A percentile compares a stretch with the other conserved stretches of the same genome.
Conservation (phyloP, 2,113 vertebrate genomes). For the Oncorhynchus nerka region DNA sequence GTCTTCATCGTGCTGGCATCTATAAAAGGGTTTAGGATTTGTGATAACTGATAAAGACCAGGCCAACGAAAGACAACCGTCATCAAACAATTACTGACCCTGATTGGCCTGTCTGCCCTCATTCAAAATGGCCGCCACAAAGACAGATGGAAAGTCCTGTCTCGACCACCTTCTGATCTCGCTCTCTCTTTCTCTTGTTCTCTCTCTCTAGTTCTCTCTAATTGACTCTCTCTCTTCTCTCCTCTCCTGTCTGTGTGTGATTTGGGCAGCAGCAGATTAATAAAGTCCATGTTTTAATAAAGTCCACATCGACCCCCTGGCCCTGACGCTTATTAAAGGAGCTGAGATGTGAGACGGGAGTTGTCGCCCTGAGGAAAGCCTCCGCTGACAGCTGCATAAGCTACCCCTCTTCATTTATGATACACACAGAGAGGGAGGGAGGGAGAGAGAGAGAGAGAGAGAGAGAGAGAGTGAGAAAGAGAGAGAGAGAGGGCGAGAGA, state of each 20-base stretch:
- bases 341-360: constrained; percentile 20
- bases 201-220: no score
- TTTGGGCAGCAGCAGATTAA: constrained; percentile 49
- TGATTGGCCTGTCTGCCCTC: constrained; percentile 43
- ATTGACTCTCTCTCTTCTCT: not conserved
- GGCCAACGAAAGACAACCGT: constrained; percentile 47
- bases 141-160: constrained; percentile 20
- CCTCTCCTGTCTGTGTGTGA: constrained; percentile 13
- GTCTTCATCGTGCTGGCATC: constrained; percentile 39
- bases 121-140: constrained; percentile 38
- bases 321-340: constrained; percentile 41
- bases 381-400: constrained; percentile 28
- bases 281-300: constrained; percentile 65
- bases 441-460: not conserved
- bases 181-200: not conserved
- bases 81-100: constrained; percentile 54
- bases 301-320: constrained; percentile 43
- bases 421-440: not conserved
- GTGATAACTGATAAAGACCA: constrained; percentile 25
- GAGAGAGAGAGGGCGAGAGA: not conserved
- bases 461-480: not conserved
- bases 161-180: constrained; percentile 1
- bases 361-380: constrained; percentile 18
- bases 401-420: constrained; percentile 2
- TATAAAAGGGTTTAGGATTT: constrained; percentile 47